Evolutionary conservation across 2,113 vertebrate genomes (phyloP), one percentile per base, ranked within the genome.

Genomic region (Cromileptes altivelis): DNA sequence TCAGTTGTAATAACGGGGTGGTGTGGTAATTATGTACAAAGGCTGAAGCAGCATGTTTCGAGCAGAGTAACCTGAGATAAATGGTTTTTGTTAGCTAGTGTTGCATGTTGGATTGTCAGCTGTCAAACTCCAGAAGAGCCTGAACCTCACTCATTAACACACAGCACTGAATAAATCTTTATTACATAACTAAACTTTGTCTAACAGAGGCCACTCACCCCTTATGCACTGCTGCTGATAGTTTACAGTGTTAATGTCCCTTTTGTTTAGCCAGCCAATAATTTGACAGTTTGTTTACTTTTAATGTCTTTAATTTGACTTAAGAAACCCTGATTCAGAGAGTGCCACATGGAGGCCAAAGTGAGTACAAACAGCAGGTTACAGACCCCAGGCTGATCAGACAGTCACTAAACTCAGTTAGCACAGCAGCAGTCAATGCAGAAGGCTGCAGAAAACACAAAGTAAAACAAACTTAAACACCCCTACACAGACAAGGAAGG

Each of bases 271-370:
- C 0, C 4, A 50, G 50, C 2, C 74, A 92, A 84, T 78, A 75
- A 91, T 64, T 56, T 33, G 25, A 84, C 45, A 70, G 13, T 67
- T 80, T 56, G 23, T 25, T 80, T n/a, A 84, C 9, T 82, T 93
- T 93, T 80, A 90, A 89, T 86, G 53, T 75, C 64, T 94, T 93
- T 94, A 92, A 88, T 94, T 90, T 78, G 75, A 87, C 53, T 84
- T 91, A 56, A 86, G 75, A 88, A 91, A 88, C 88, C 85, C 88
- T 85, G 89, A 89, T 93, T 89, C 60, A 86, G 61, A 84, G 19
- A 85, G 81, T 3, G 76, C 64, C 86, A 75, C 33, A 61, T 57
- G 57, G 49, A 87, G 81, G 80, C 68, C 70, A 86, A 65, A 78
- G 78, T 79, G 70, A 89, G 75, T 73, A 90, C 73, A 91, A 81